phyloP scores from a whole-genome alignment of 2,113 vertebrate genomes.

The Athene noctua region DNA sequence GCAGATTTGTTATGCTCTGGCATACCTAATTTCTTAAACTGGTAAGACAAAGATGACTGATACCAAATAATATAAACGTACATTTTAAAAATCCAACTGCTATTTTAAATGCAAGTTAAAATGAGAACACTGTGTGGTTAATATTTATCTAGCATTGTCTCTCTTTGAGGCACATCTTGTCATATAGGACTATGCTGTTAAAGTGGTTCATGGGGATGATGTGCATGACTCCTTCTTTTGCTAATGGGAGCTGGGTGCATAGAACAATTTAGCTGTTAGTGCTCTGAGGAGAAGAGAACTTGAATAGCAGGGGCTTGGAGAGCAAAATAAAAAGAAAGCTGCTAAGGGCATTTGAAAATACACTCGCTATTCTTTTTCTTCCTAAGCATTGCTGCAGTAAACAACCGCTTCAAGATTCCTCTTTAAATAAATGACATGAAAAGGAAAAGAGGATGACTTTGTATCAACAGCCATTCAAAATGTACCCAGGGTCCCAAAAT shows the following conservation, averaged over 20 bases:
- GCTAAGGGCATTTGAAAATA: conserved; percentile 65
- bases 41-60: conserved; percentile 3
- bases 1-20: conserved; percentile 1
- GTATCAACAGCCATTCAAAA: conserved; percentile 51
- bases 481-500: not conserved
- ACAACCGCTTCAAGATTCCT: conserved; percentile 54
- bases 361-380: conserved; percentile 42
- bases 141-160: conserved; percentile 9
- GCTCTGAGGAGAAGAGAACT: conserved; percentile 49
- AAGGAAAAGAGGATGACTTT: conserved; percentile 56
- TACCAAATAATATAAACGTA: not conserved
- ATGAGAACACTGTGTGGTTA: not conserved
- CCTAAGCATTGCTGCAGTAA: conserved; percentile 45
- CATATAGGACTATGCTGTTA: not conserved
- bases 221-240: conserved; percentile 43
- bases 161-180: conserved; percentile 4
- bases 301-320: conserved; percentile 59
- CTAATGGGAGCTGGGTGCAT: conserved; percentile 56
- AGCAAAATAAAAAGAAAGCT: conserved; percentile 60
- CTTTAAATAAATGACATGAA: conserved; percentile 58
- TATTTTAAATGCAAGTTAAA: not conserved
- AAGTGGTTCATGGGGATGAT: conserved; percentile 34
- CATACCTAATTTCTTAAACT: conserved; percentile 35
- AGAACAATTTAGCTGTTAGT: conserved; percentile 65
- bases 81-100: conserved; percentile 13